Conservation (phyloP, 2,797 vertebrate genomes). For the Spea hammondii region DNA sequence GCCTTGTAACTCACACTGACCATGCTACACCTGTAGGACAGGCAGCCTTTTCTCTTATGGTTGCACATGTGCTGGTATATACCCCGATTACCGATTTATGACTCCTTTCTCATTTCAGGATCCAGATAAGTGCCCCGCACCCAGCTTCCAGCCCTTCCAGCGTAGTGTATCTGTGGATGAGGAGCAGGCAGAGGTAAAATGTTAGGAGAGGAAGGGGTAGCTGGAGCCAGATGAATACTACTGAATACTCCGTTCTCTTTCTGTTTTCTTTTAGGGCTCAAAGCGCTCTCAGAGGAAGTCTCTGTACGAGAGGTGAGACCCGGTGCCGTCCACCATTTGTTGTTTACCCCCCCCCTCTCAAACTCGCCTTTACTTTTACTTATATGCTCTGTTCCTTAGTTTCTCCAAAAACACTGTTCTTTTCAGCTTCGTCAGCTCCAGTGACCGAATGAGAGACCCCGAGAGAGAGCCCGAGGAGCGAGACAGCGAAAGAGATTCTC, state of each 20-base stretch:
- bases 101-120: slow-evolving; percentile 68
- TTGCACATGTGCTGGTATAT: not conserved
- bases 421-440: slow-evolving; percentile 82
- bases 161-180: slow-evolving; percentile 88
- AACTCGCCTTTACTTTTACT: not conserved
- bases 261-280: slow-evolving; percentile 64
- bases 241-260: not conserved
- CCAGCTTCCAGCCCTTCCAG: slow-evolving; percentile 91
- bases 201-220: too few species aligned
- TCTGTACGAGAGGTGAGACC: slow-evolving; percentile 84
- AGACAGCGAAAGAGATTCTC: slow-evolving; percentile 63
- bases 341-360: too few species aligned
- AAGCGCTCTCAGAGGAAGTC: slow-evolving; percentile 83
- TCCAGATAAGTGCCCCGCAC: slow-evolving; percentile 84
- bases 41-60: too few species aligned
- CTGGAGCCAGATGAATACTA: not conserved
- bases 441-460: slow-evolving; percentile 74
- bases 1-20: not conserved
- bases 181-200: slow-evolving; percentile 78
- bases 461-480: slow-evolving; percentile 62
- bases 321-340: not conserved
- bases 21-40: not conserved
- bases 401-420: too few species aligned
- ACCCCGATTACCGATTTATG: not conserved
- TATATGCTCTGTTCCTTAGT: not conserved